These are phyloP conservation scores for Caenorhabditis sulstoni DNA, from an alignment of 2,888 invertebrate species.

Conservation along the genomic window DNA sequence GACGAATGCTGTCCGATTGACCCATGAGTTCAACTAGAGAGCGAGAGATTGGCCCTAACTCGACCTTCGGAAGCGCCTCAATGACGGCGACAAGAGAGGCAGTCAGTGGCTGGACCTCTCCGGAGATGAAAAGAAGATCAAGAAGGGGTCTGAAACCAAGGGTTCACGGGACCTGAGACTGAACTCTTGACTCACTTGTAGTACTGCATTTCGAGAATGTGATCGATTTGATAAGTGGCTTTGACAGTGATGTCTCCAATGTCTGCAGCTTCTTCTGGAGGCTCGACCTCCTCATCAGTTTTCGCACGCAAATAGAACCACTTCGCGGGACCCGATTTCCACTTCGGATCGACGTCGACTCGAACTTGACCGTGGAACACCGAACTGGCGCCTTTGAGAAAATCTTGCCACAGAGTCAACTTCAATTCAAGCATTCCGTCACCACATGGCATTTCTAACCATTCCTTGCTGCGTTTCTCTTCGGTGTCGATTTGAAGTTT, in stretches of 20 bases:
- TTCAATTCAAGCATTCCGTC: constrained; percentile 64
- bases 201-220: constrained; percentile 50
- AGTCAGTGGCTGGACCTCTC: constrained; percentile 64
- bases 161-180: not conserved
- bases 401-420: constrained; percentile 73
- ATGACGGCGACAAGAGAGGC: constrained; percentile 71
- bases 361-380: constrained; percentile 74
- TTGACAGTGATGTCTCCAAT: constrained; percentile 54
- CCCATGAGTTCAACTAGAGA: constrained; percentile 78
- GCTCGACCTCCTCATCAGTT: constrained; percentile 37
- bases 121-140: constrained; percentile 33
- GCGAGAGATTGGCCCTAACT: constrained; percentile 73
- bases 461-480: constrained; percentile 67
- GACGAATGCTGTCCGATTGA: constrained; percentile 71
- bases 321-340: constrained; percentile 69
- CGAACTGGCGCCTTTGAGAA: constrained; percentile 68
- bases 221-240: constrained; percentile 51
- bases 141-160: constrained; percentile 48
- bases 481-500: constrained; percentile 54
- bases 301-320: constrained; percentile 72
- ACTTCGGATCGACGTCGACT: constrained; percentile 68
- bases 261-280: constrained; percentile 34
- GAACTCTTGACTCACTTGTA: constrained; percentile 41
- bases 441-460: constrained; percentile 70
- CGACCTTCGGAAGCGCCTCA: constrained; percentile 73